A percentile compares a stretch with the other conserved stretches of the same genome.
Conservation (phyloP, 2,113 vertebrate genomes). For the Agapornis roseicollis region DNA sequence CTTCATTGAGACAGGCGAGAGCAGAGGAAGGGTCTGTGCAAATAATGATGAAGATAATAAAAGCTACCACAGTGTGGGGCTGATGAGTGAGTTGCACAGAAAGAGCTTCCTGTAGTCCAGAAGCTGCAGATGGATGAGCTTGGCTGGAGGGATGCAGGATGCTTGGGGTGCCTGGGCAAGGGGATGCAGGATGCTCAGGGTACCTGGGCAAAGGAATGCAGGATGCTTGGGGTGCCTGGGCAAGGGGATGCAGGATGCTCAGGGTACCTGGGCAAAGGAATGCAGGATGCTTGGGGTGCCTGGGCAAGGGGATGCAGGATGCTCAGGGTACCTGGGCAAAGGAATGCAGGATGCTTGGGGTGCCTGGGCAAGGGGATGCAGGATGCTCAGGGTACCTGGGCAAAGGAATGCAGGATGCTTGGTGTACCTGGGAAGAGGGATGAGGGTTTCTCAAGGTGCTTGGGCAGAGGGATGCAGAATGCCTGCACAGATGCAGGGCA, state of each 20-base stretch:
- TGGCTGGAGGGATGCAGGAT: not conserved
- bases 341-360: not conserved
- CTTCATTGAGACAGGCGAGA: rapidly evolving
- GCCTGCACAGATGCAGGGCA: not conserved
- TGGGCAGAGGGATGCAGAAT: not conserved
- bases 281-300: not conserved
- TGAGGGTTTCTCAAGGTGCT: too few species aligned
- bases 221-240: not conserved
- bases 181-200: not conserved
- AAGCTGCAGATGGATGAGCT: not conserved
- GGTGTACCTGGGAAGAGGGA: not conserved
- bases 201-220: not conserved
- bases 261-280: not conserved
- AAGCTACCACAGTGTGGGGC: not conserved
- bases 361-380: not conserved
- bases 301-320: not conserved
- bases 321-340: not conserved
- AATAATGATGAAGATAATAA: not conserved
- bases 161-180: not conserved
- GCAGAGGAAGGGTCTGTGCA: not conserved
- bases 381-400: not conserved
- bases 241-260: not conserved
- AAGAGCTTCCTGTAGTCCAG: not conserved
- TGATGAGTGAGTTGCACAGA: not conserved
- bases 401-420: not conserved